Evolutionary conservation across 2,888 invertebrate species (phyloP).

Genomic region (Pedicia rivosa): DNA sequence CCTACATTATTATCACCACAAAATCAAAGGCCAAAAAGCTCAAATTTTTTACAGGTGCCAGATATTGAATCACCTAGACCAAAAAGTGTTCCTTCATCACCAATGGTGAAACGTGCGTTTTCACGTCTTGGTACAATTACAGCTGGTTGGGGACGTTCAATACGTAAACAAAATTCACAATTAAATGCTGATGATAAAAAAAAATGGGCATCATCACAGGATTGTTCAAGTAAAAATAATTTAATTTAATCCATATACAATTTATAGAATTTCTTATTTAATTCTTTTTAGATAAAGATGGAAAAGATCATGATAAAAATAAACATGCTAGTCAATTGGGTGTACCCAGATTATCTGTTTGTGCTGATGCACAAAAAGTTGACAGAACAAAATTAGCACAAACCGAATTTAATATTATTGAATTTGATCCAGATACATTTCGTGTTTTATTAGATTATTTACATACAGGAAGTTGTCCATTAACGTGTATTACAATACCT

Average conservation of each 20-base stretch:
- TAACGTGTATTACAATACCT: constrained; percentile 84
- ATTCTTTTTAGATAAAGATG: constrained; percentile 51
- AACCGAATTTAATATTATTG: constrained; percentile 89
- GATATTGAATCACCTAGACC: constrained; percentile 74
- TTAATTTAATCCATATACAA: background rate
- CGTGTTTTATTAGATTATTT: constrained; percentile 79
- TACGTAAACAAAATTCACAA: constrained; percentile 67
- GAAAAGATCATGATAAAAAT: constrained; percentile 65
- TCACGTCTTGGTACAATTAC: constrained; percentile 81
- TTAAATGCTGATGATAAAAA: constrained; percentile 76
- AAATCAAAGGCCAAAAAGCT: constrained; percentile 71
- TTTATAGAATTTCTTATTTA: constrained; percentile 5
- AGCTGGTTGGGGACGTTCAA: constrained; percentile 79
- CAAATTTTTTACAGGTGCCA: constrained; percentile 82
- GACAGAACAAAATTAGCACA: constrained; percentile 83
- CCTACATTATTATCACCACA: constrained; percentile 76
- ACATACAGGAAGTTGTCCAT: constrained; percentile 81
- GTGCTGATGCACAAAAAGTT: constrained; percentile 87
- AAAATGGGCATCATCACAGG: constrained; percentile 83
- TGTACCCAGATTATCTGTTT: constrained; percentile 77
- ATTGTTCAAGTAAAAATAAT: constrained; percentile 70
- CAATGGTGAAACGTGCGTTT: constrained; percentile 85
- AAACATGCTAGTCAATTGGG: constrained; percentile 59
- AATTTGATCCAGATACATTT: constrained; percentile 89
- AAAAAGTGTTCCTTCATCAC: constrained; percentile 85